Percentiles rank a stretch among this genome's conserved stretches.
Conservation (phyloP, 2,113 vertebrate genomes). For the Anguilla rostrata region DNA sequence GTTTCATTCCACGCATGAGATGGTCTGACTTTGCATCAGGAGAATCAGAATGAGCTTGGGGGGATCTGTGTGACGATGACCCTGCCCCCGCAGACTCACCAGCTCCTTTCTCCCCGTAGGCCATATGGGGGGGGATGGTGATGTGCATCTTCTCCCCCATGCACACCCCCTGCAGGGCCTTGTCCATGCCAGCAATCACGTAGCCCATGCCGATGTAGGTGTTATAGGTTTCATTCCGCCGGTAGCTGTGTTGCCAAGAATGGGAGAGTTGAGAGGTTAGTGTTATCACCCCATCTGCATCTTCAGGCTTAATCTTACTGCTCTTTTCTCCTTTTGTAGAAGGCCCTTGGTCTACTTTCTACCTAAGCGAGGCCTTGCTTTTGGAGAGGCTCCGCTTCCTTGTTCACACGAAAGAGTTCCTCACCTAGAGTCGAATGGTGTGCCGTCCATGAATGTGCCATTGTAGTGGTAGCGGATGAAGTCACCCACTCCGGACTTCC, state of each 20-base stretch:
- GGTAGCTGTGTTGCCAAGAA: constrained; percentile 73
- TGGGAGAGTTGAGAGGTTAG: not conserved
- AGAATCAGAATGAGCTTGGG: not conserved
- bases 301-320: too few species aligned
- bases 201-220: constrained; percentile 95
- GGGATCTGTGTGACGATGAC: too few species aligned
- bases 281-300: not conserved
- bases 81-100: constrained; percentile 61
- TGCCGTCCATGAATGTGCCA: constrained; percentile 84
- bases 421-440: constrained; percentile 89
- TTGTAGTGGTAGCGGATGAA: constrained; percentile 97
- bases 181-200: constrained; percentile 92
- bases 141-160: constrained; percentile 81
- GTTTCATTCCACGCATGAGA: not conserved
- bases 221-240: constrained; percentile 89
- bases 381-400: not conserved
- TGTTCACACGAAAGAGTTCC: not conserved
- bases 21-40: not conserved
- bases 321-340: too few species aligned
- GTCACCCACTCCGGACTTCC: constrained; percentile 79
- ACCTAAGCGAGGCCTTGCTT: not conserved
- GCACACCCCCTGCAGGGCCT: constrained; percentile 84
- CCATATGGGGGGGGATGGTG: constrained; percentile 85
- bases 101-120: constrained; percentile 86
- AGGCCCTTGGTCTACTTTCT: not conserved